Conservation (phyloP, 2,888 invertebrate genomes). For the Caenorhabditis japonica region DNA sequence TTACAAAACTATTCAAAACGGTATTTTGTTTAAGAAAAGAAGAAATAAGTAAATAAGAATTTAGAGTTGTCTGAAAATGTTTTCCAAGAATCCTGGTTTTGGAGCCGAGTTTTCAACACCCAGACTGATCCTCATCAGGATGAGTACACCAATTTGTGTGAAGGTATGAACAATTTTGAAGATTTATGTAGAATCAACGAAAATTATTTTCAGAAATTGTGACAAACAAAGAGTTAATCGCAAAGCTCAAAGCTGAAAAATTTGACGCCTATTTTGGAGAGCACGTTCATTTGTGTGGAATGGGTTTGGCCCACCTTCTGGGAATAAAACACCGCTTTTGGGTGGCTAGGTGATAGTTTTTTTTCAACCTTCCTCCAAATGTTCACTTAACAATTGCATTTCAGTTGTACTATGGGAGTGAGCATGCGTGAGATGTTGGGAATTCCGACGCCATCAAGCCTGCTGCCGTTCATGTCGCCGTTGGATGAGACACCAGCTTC, state of each 20-base stretch:
- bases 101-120: slow-evolving; percentile 4
- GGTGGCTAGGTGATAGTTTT: slow-evolving; percentile 58
- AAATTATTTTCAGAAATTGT: slow-evolving; percentile 57
- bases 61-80: slow-evolving; percentile 3
- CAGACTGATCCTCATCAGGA: slow-evolving; percentile 18
- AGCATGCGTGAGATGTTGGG: slow-evolving; percentile 43
- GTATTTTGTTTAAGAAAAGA: not conserved
- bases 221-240: slow-evolving; percentile 46
- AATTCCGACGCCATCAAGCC: slow-evolving; percentile 39
- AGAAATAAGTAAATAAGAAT: not conserved
- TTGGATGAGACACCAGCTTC: slow-evolving; percentile 39
- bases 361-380: not conserved
- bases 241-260: slow-evolving; percentile 56
- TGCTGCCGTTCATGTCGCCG: slow-evolving; percentile 34
- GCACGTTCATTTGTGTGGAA: slow-evolving; percentile 62
- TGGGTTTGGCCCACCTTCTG: slow-evolving; percentile 56
- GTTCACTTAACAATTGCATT: not conserved
- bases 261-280: slow-evolving; percentile 67
- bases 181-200: no score
- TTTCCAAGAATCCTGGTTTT: not conserved
- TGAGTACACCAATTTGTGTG: slow-evolving; percentile 22
- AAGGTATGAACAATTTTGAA: no score
- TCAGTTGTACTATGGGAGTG: slow-evolving; percentile 49
- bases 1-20: slow-evolving; percentile 7
- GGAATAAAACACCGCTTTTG: slow-evolving; percentile 64